Evolutionary conservation across 2,888 invertebrate genomes (phyloP), one percentile per base, ranked within the genome.

Genomic region (Leptogaster cylindrica): DNA sequence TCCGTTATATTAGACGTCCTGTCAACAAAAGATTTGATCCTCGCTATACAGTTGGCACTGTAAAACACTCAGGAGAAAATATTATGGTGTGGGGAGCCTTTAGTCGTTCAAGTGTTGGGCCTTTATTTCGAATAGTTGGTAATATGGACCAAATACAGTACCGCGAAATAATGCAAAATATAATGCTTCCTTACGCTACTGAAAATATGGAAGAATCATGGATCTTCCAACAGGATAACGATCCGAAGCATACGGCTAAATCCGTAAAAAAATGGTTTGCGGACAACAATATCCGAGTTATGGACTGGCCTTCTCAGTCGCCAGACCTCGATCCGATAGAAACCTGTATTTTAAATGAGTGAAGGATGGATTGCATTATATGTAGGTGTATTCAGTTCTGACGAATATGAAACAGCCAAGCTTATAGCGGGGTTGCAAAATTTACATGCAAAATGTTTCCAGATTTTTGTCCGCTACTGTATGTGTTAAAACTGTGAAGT

Each of bases 281-380:
- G 7, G 23, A 50, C 2, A 50, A 50, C 25, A 23, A 25, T n/a
- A 20, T 25, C 12, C 10, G 6, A n/a, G n/a, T 50, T 25, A 23
- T 50, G 25, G n/a, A 23, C 23, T 25, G 23, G 23, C n/a, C 50
- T 50, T 25, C 50, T 6, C 27, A 50, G 50, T 25, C 50, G 8
- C 48, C 48, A 48, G 27, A 25, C 12, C 50, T 25, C 7, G 25
- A 50, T 6, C n/a, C 25, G 7, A 50, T 50, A n/a, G 50, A 50
- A 50, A 10, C 20, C 12, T 50, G n/a, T n/a, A n/a, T n/a, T n/a
- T n/a, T n/a, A n/a, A n/a, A n/a, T n/a, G n/a, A n/a, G n/a, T n/a
- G n/a, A n/a, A n/a, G n/a, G n/a, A n/a, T n/a, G n/a, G n/a, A n/a
- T n/a, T n/a, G n/a, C n/a, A n/a, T n/a, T n/a, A n/a, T n/a, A n/a